Base-by-base conservation (phyloP, 2,113 vertebrate species). In the Vulpes lagopus region DNA sequence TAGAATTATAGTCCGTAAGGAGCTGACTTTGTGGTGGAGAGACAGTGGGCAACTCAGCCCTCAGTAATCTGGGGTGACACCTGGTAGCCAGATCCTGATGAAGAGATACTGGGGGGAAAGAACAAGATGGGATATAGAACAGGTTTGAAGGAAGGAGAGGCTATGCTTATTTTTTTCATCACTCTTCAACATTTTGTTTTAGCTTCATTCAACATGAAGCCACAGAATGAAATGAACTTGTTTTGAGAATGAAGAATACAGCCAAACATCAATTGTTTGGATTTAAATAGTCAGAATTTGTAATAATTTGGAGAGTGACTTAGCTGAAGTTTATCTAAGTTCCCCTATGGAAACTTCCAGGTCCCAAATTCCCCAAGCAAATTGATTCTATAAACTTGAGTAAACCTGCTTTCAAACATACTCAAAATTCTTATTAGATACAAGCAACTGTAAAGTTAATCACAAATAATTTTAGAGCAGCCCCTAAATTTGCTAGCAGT, bases 191-290 rank as follows among this genome's bases (percentile, higher is more conserved):
- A 14, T 65, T 91, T 59, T 85, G 20, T 92, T 91, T 59, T 60
- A 74, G 49, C 22, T 78, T 97, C 81, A 64, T 91, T 84, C 57
- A 89, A 81, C 38, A 43, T 5, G 11, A 95, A 97, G 88, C 81
- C 71, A 93, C 78, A 89, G 22, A 32, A 32, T n/a, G 17, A 90
- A 89, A 51, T 91, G 71, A 93, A 67, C 83, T 86, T 80, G 82
- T 85, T 96, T 91, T 86, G 73, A 82, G 49, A 93, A 82, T 88
- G 30, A 84, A 94, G 53, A 91, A 94, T 86, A 74, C 3, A 89
- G 96, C 60, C 78, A 95, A 82, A 95, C 32, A 65, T 96, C 89
- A 95, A 64, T 97, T 60, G 83, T 97, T 97, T 98, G 85, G 62
- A 82, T 95, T 96, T 94, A 86, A 89, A 97, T 97, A 74, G 59